A percentile compares a stretch with the other conserved stretches of the same genome.
These are phyloP conservation scores for Sternarchorhynchus goeldii DNA, from an alignment of 2,797 vertebrate species.

Conservation along the genomic window DNA sequence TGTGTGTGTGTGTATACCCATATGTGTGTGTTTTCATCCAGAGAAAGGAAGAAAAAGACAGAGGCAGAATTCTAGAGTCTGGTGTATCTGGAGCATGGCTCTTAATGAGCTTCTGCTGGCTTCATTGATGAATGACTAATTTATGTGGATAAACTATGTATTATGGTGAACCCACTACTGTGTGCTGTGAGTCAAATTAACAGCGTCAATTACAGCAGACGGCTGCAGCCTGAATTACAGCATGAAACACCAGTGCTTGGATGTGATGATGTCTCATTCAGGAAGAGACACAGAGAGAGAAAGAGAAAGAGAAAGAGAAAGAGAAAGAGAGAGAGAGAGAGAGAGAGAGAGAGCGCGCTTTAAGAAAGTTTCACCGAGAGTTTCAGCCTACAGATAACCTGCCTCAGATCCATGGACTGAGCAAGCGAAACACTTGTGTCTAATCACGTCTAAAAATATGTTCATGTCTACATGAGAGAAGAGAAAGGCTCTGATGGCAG, in stretches of 20 bases:
- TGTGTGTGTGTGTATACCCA: neutral
- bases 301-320: neutral
- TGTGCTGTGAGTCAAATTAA: slow-evolving; percentile 31
- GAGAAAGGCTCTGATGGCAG: too few relatives aligned
- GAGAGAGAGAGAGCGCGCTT: slow-evolving; percentile 56
- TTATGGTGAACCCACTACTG: slow-evolving; percentile 61
- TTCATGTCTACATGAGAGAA: too few relatives aligned
- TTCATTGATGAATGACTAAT: slow-evolving; percentile 75
- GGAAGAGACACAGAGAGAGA: neutral
- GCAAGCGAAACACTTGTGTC: too few relatives aligned
- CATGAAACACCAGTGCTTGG: neutral
- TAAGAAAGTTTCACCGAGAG: slow-evolving; percentile 53
- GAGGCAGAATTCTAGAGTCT: slow-evolving; percentile 12
- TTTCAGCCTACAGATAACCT: too few relatives aligned
- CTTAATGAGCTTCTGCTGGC: slow-evolving; percentile 63
- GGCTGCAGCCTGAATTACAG: slow-evolving; percentile 7
- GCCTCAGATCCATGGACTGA: too few relatives aligned
- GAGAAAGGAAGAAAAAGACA: slow-evolving; percentile 23
- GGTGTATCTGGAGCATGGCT: slow-evolving; percentile 46
- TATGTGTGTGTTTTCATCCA: slow-evolving; percentile 18
- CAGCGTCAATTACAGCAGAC: slow-evolving; percentile 6
- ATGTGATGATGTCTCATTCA: neutral
- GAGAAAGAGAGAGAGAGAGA: slow-evolving; percentile 15
- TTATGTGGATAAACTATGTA: slow-evolving; percentile 68
- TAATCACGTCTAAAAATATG: too few relatives aligned